Percentiles rank a stretch among this genome's conserved stretches.
These are phyloP conservation scores for Drosophila mercatorum DNA, from an alignment of 2,888 invertebrate species.

Conservation along the genomic window DNA sequence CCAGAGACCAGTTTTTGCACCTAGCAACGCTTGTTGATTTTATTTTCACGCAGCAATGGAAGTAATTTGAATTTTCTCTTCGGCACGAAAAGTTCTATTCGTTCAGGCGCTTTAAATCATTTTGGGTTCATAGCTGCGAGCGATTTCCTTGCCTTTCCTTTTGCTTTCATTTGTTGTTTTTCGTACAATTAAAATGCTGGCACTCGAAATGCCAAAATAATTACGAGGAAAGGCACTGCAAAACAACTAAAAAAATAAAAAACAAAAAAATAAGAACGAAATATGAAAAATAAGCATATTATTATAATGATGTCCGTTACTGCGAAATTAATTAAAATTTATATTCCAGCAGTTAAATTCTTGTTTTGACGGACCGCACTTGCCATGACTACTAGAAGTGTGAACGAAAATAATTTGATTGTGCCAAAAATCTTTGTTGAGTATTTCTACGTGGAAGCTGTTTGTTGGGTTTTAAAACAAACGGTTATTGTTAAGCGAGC, in stretches of 20 bases:
- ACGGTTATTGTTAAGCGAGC: background rate
- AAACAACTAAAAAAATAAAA: background rate
- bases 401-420: constrained; percentile 2
- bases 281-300: constrained; percentile 44
- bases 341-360: constrained; percentile 36
- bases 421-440: constrained; percentile 3
- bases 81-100: constrained; percentile 27
- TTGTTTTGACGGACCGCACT: constrained; percentile 17
- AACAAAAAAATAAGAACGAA: constrained; percentile 4
- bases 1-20: constrained; percentile 14
- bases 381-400: constrained; percentile 28
- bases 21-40: constrained; percentile 50
- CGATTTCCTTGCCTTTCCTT: constrained; percentile 31
- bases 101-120: constrained; percentile 44
- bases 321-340: constrained; percentile 69
- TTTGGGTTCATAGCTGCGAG: constrained; percentile 46
- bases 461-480: background rate
- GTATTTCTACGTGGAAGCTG: background rate
- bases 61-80: constrained; percentile 45
- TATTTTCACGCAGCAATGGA: constrained; percentile 41
- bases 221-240: constrained; percentile 38
- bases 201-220: constrained; percentile 62
- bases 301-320: constrained; percentile 64
- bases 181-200: constrained; percentile 51
- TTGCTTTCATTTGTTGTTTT: constrained; percentile 31